Conservation (phyloP, 2,888 invertebrate species). For the Pyrrhosoma nymphula region DNA sequence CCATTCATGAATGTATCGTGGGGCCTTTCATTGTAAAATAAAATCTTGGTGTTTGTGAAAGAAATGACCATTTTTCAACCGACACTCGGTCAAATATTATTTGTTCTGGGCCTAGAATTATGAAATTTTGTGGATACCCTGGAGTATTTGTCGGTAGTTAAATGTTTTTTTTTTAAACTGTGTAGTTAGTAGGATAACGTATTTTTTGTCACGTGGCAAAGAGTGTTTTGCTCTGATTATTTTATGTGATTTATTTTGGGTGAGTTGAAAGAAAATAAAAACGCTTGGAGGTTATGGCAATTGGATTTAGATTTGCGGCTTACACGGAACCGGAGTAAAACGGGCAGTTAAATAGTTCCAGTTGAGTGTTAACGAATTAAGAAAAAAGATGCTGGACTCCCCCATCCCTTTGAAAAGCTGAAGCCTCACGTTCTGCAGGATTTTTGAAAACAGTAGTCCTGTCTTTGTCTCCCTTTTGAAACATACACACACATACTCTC, state of each 20-base stretch:
- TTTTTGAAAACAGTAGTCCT: constrained; percentile 49
- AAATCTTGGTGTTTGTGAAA: not conserved
- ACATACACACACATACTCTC: constrained; percentile 55
- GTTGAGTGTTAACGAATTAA: not conserved
- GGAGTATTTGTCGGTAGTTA: not conserved
- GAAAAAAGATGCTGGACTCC: not conserved
- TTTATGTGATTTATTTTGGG: not conserved
- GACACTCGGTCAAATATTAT: not conserved
- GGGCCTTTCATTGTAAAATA: not conserved
- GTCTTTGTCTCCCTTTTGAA: constrained; percentile 57
- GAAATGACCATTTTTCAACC: not conserved
- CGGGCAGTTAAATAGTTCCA: not conserved
- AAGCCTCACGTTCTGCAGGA: constrained; percentile 39
- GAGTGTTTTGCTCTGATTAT: not conserved
- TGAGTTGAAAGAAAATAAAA: not conserved
- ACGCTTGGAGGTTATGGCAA: not conserved
- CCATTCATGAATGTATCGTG: not conserved
- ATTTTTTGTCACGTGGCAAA: not conserved
- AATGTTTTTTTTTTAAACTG: not conserved
- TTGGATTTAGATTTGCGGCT: not conserved
- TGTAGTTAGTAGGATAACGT: not conserved
- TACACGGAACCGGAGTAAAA: not conserved
- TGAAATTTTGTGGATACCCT: not conserved
- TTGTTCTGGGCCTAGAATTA: not conserved
- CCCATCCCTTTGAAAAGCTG: not conserved